These are phyloP conservation scores for Ondatra zibethicus DNA, from an alignment of 2,113 vertebrate species.

Conservation along the genomic window DNA sequence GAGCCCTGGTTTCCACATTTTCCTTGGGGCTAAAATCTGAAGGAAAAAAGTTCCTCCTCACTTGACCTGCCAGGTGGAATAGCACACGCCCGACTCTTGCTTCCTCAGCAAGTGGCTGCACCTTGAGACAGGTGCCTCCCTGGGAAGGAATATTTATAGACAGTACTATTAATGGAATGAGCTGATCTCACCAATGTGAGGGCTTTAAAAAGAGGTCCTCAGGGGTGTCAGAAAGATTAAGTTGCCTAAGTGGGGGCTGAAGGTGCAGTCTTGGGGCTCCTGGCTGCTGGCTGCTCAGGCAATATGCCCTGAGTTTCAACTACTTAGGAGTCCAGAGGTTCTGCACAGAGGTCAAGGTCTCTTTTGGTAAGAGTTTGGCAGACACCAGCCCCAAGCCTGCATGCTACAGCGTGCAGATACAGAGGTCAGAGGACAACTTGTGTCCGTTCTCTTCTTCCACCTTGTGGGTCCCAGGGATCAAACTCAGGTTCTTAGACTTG, in stretches of 20 bases:
- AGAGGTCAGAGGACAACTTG: background rate
- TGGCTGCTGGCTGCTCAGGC: background rate
- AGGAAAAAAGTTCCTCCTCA: constrained; percentile 1
- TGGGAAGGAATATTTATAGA: constrained; percentile 59
- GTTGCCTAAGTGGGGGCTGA: background rate
- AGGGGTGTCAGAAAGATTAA: background rate
- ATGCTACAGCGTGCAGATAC: background rate
- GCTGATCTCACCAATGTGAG: background rate
- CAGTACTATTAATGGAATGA: background rate
- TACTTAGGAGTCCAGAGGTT: background rate
- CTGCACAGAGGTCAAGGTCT: background rate
- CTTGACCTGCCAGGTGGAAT: constrained; percentile 32
- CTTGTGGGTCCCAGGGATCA: background rate
- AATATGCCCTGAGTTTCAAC: accelerated
- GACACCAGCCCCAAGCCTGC: background rate
- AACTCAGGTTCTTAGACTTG: background rate
- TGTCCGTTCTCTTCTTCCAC: background rate
- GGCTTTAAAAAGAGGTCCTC: constrained; percentile 29
- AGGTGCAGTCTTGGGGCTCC: accelerated
- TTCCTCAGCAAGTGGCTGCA: constrained; percentile 42
- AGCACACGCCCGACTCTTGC: constrained; percentile 5
- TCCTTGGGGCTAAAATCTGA: background rate
- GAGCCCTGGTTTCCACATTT: background rate
- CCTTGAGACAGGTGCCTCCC: constrained; percentile 1
- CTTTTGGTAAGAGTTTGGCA: background rate